These are phyloP conservation scores for Drosophila ficusphila DNA, from an alignment of 1,140 invertebrate genomes.

Conservation along the genomic window DNA sequence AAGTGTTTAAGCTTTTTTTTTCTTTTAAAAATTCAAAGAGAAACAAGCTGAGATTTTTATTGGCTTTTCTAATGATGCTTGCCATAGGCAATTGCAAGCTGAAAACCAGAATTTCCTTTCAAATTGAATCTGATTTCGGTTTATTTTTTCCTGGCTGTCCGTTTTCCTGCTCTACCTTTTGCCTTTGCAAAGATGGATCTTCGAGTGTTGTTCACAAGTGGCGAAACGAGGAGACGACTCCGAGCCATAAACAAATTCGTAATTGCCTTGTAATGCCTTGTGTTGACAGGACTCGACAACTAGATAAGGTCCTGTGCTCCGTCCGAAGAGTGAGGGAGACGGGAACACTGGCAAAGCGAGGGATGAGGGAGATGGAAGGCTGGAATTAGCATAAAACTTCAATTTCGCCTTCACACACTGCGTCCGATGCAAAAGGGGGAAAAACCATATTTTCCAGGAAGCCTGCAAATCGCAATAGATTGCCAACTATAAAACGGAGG, in stretches of 20 bases:
- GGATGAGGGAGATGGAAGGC: conserved; percentile 18
- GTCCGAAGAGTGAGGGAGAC: conserved; percentile 10
- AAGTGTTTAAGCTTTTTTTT: no score
- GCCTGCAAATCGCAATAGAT: conserved; percentile 73
- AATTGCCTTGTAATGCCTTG: conserved; percentile 78
- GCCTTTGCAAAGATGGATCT: conserved; percentile 26
- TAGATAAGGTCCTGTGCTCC: conserved; percentile 60
- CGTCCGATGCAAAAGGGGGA: conserved; percentile 35
- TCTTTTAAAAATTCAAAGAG: no score
- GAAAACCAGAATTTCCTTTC: neutral
- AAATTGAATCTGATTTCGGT: conserved; percentile 5
- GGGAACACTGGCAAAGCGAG: neutral
- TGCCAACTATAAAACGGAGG: conserved; percentile 60
- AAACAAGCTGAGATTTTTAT: neutral
- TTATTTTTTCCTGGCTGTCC: conserved; percentile 6
- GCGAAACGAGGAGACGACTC: conserved; percentile 47
- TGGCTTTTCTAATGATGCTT: neutral
- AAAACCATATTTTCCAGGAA: conserved; percentile 57
- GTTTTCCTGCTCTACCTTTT: no score
- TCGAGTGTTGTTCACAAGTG: conserved; percentile 24
- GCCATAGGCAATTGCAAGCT: neutral
- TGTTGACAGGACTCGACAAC: conserved; percentile 75
- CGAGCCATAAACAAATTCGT: conserved; percentile 75
- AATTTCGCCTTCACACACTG: conserved; percentile 66
- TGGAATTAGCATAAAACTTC: conserved; percentile 80